These are phyloP conservation scores for Syrrhaptes paradoxus DNA, from an alignment of 2,113 vertebrate species.

Conservation along the genomic window DNA sequence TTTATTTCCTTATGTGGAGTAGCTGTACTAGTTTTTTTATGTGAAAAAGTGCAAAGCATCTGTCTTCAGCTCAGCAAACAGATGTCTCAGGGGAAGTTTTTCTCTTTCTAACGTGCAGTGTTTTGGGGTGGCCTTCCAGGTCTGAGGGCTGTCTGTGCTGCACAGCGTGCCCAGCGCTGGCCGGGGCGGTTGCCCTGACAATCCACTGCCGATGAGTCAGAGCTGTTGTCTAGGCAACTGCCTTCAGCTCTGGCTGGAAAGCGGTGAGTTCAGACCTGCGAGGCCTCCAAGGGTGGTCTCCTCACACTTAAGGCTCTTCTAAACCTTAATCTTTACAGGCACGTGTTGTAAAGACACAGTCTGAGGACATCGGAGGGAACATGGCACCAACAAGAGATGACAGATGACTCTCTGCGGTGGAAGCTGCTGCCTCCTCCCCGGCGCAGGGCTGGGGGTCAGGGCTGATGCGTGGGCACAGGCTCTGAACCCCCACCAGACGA, in stretches of 20 bases:
- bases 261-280: not conserved
- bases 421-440: not conserved
- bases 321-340: not conserved
- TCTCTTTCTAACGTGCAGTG: not conserved
- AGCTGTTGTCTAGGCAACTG: constrained; percentile 57
- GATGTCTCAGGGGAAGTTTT: not conserved
- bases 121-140: not conserved
- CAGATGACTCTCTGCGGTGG: not conserved
- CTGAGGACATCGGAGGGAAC: not conserved
- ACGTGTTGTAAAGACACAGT: not conserved
- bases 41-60: not conserved
- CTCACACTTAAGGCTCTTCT: not conserved
- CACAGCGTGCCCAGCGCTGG: not conserved
- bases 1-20: not conserved
- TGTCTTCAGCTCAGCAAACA: not conserved
- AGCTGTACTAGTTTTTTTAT: not conserved
- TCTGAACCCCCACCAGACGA: rapidly evolving
- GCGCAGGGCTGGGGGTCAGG: rapidly evolving
- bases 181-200: constrained; percentile 5
- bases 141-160: not conserved
- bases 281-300: not conserved
- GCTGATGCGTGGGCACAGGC: rapidly evolving
- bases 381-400: not conserved
- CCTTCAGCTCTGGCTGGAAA: not conserved
- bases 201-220: constrained; percentile 35